Conservation (phyloP, 2,888 invertebrate genomes). For the Bibio marci region DNA sequence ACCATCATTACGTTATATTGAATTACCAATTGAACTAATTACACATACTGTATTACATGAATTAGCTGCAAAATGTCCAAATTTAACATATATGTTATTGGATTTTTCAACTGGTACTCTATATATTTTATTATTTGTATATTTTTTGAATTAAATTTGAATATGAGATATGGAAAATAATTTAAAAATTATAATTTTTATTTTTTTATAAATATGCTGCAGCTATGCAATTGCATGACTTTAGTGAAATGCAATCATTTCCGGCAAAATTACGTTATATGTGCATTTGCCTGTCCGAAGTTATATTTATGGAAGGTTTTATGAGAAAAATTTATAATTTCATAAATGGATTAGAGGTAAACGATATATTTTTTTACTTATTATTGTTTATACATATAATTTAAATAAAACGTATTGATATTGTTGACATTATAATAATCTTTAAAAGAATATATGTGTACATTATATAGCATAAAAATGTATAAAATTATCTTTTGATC, state of each 20-base stretch:
- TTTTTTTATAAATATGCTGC: no score
- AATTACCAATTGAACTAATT: constrained; percentile 88
- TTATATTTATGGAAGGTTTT: constrained; percentile 99
- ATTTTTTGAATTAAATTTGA: no score
- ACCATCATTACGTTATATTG: constrained; percentile 75
- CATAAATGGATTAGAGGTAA: constrained; percentile 84
- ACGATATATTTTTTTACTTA: no score
- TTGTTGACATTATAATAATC: no score
- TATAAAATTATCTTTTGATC: no score
- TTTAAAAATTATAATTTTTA: no score
- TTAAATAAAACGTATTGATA: background rate
- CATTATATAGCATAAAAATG: no score
- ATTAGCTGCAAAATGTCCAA: constrained; percentile 87
- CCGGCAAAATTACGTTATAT: constrained; percentile 91
- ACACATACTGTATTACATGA: constrained; percentile 95
- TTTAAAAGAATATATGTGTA: no score
- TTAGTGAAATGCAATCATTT: constrained; percentile 96
- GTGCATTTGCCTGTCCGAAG: constrained; percentile 94
- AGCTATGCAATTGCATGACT: constrained; percentile 98
- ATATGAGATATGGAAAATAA: no score
- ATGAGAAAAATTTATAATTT: constrained; percentile 99
- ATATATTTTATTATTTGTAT: no score
- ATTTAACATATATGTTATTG: constrained; percentile 86
- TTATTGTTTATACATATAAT: background rate
- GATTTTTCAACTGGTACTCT: constrained; percentile 76